Base-by-base conservation (phyloP, 2,797 vertebrate species). In the Gambelia wislizenii region DNA sequence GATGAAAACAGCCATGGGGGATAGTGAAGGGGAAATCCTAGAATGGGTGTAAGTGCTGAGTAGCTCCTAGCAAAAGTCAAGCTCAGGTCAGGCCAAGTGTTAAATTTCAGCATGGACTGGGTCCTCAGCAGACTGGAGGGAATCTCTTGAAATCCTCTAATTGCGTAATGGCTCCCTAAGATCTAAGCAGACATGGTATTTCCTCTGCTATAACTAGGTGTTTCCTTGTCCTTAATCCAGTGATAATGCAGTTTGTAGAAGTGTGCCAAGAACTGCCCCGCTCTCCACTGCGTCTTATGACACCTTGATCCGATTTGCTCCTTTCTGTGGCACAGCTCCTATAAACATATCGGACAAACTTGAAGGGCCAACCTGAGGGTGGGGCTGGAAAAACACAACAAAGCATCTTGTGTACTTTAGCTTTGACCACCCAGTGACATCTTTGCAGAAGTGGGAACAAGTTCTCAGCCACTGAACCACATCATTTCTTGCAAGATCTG, bases 71-170 rank as follows among this genome's bases (percentile, higher is more conserved):
- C 13, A 67, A 59, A 74, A 85, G 9, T 27, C 36, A 61, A 25
- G 25, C 13, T 22, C 36, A 78, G n/a, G 14, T 10, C 30, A 44
- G 39, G 16, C 14, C 30, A 36, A 12, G 8, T 13, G 56, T n/a
- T 54, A 79, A 83, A 90, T 77, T 83, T 78, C 5, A 12, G 54
- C 13, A 20, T 25, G 49, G 20, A n/a, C 10, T 75, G 56, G 44
- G n/a, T 83, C 54, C 36, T 52, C 36, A 33, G 39, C 39, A 67
- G 27, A 75, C 82, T n/a, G 10, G 56, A 82, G 78, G 84, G 70
- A 82, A 82, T 89, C 70, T 64, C 78, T 78, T 67, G 20, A 82
- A 85, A 67, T 86, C 89, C 59, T 67, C 42, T n/a, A 54, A 76
- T 56, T 67, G 54, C 49, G 47, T 86, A 76, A n/a, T 70, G 84